These are phyloP conservation scores for Glossosoma conforme DNA, from an alignment of 1,140 invertebrate species.

Conservation along the genomic window DNA sequence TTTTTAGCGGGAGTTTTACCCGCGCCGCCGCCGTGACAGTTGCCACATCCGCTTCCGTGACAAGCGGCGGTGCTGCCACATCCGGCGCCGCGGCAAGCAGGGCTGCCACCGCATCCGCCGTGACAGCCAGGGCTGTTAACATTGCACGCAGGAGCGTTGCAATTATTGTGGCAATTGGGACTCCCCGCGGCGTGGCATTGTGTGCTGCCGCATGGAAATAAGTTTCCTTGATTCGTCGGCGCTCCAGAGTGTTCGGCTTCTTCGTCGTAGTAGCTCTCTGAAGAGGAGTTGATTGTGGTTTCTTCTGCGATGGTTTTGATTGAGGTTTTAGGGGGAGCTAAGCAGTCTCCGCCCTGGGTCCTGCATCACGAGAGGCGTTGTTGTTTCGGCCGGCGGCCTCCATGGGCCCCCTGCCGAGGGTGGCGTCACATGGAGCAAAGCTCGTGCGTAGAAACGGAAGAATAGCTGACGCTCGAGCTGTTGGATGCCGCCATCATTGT, in stretches of 20 bases:
- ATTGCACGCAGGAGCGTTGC: too few relatives aligned
- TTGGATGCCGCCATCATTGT: slow-evolving; percentile 35
- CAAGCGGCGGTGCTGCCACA: slow-evolving; percentile 4
- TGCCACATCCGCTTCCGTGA: background rate
- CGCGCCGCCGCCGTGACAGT: slow-evolving; percentile 5
- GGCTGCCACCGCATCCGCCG: too few relatives aligned
- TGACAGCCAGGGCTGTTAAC: too few relatives aligned
- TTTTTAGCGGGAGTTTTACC: slow-evolving; percentile 19
- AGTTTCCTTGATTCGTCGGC: background rate
- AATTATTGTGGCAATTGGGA: too few relatives aligned
- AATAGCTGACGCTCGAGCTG: slow-evolving; percentile 34
- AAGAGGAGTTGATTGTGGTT: slow-evolving; percentile 15
- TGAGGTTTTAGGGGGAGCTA: slow-evolving; percentile 11
- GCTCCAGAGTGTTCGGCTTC: background rate
- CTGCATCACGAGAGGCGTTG: slow-evolving; percentile 32
- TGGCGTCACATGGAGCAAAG: slow-evolving; percentile 51
- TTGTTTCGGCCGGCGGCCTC: slow-evolving; percentile 41
- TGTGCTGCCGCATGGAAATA: background rate
- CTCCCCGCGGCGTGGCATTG: background rate
- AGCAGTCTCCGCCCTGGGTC: slow-evolving; percentile 24
- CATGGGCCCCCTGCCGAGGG: slow-evolving; percentile 39
- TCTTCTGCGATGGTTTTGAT: slow-evolving; percentile 28
- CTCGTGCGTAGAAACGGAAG: slow-evolving; percentile 47
- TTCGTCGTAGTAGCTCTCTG: slow-evolving; percentile 17
- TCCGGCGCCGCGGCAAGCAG: background rate